Evolutionary conservation across 2,888 invertebrate genomes (phyloP), one percentile per base, ranked within the genome.

Genomic region (Drosophila meridionalis): DNA sequence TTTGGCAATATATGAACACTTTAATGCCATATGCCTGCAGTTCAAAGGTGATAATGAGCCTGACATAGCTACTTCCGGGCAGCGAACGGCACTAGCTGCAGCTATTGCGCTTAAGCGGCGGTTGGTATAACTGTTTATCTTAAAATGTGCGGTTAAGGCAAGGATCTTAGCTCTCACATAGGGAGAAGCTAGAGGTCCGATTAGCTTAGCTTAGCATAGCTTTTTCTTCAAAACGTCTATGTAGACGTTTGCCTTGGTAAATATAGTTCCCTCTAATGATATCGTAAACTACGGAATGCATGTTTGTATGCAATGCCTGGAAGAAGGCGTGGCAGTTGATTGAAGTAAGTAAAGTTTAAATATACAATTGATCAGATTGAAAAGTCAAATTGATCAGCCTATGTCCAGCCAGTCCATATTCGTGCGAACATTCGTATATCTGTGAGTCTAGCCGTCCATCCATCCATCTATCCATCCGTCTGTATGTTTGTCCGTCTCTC

Each of bases 1-100:
- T 63, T 61, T 73, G 52, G 50, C 64, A 50, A 76, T 64, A 85
- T 80, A 82, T 78, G 62, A 40, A n/a, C 40, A 40, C 50, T 52
- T 52, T 52, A 52, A 52, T 52, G 50, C 32, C 34, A 52, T 52
- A 52, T 52, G n/a, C 28, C 40, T 30, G 74, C 82, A 75, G 76
- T 78, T 80, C 76, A 80, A 82, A n/a, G 28, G 40, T n/a, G 28
- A n/a, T 56, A 40, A 40, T 56, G 56, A 8, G 5, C 50, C 50
- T 20, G 50, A 5, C 11, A 52, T 11, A 34, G 34, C 50, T 52
- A 9, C 11, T n/a, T 52, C 2, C 12, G 32, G 11, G 48, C 14
- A 48, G 30, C 14, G 0, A 0, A 8, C 12, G 8, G 3, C 50
- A 32, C 32, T 32, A n/a, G 32, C 4, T n/a, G 5, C 5, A 50